Evolutionary conservation across 1,140 invertebrate species (phyloP), one percentile per base, ranked within the genome.

Genomic region (Cepaea nemoralis): DNA sequence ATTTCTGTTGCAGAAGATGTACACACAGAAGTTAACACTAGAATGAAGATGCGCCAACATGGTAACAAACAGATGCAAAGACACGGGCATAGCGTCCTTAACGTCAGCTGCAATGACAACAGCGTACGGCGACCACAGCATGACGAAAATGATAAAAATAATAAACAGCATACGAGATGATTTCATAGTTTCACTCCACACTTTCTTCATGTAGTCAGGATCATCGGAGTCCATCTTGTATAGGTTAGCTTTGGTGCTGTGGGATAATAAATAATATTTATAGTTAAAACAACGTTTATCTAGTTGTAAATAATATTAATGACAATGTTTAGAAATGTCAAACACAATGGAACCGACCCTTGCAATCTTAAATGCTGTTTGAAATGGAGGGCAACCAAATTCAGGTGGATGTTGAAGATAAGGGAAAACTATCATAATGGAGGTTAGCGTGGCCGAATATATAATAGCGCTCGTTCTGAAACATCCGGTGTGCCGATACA

Each of bases 61-160:
- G 14, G 88, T 89, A 40, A 87, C 80, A 73, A 87, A 90, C 33
- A 90, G 79, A 73, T 91, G 89, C 0, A 88, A 59, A 35, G 86
- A 84, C 35, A 79, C 67, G 3, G 87, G 84, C 27, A 89, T 86
- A 5, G 35, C 80, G 70, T 90, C 77, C 24, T 85, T 75, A 0
- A 86, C 74, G 75, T 91, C 90, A 24, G 88, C 37, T 5, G 85
- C 85, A 27, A 88, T 87, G 45, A 90, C 81, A 24, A 88, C 77
- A 27, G 88, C 89, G 81, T 90, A 90, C 8, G 90, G 90, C 12
- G 86, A 85, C 90, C 90, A 91, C 81, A 90, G 90, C 16, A 87
- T 55, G 35, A 88, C 81, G 77, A 89, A 91, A 0, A 90, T 83
- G 14, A 86, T 19, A 48, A 90, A 91, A 35, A 90, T 85, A 42